These are phyloP conservation scores for Drosophila peninsularis DNA, from an alignment of 2,888 invertebrate species.

Conservation along the genomic window DNA sequence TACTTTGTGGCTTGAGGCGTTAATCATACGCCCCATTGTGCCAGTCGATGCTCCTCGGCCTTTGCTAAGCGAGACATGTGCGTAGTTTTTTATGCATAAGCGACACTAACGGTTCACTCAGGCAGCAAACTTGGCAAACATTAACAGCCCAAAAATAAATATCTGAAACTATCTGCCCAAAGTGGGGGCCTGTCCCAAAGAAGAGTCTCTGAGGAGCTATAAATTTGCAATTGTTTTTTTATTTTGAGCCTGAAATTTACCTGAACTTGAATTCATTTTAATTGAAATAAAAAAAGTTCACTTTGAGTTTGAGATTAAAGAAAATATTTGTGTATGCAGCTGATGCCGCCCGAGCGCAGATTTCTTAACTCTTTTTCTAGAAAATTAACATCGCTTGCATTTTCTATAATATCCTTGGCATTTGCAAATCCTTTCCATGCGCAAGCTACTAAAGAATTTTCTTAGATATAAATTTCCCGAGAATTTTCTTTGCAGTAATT, in stretches of 20 bases:
- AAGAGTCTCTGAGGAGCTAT: background rate
- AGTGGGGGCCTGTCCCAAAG: too few relatives aligned
- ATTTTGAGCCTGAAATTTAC: too few relatives aligned
- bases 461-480: background rate
- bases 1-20: constrained; percentile 67
- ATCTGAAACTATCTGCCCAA: background rate
- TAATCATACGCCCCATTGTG: constrained; percentile 70
- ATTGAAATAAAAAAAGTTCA: too few relatives aligned
- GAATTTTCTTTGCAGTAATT: constrained; percentile 25
- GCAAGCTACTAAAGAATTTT: background rate
- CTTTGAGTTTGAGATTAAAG: too few relatives aligned
- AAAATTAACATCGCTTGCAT: background rate
- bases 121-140: constrained; percentile 20
- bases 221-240: background rate
- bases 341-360: too few relatives aligned
- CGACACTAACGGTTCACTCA: constrained; percentile 19
- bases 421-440: background rate
- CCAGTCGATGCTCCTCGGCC: constrained; percentile 12
- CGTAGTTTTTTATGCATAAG: constrained; percentile 39
- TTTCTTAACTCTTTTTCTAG: background rate
- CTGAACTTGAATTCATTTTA: too few relatives aligned
- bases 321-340: too few relatives aligned
- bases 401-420: background rate
- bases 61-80: constrained; percentile 27
- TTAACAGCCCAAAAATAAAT: constrained; percentile 18